Conservation (phyloP, 2,888 invertebrate species). For the Ceramica pisi region DNA sequence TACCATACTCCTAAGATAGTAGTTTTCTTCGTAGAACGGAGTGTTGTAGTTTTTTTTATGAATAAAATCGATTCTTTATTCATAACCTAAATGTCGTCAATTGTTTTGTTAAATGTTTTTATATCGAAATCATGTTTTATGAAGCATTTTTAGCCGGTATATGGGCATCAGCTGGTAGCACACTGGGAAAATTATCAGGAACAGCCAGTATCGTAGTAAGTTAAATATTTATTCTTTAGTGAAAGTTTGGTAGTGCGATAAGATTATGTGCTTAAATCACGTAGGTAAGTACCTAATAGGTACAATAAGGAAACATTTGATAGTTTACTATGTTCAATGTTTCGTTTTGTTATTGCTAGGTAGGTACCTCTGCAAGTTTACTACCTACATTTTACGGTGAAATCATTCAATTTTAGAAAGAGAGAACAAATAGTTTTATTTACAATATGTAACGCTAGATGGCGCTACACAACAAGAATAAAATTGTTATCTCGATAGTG, state of each 20-base stretch:
- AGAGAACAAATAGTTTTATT: slow-evolving; percentile 31
- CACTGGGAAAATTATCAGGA: slow-evolving; percentile 92
- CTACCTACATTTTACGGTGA: slow-evolving; percentile 23
- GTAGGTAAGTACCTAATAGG: not conserved
- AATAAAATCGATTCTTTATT: slow-evolving; percentile 59
- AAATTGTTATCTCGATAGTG: slow-evolving; percentile 14
- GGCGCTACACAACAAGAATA: slow-evolving; percentile 32
- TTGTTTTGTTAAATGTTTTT: slow-evolving; percentile 56
- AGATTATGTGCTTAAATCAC: slow-evolving; percentile 15
- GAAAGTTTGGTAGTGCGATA: slow-evolving; percentile 48
- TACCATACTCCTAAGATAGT: too few species aligned
- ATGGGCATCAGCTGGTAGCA: slow-evolving; percentile 92
- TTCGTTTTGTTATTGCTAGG: slow-evolving; percentile 23
- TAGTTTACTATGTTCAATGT: slow-evolving; percentile 5
- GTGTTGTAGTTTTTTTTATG: slow-evolving; percentile 39
- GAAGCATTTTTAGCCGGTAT: slow-evolving; percentile 91
- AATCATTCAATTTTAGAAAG: slow-evolving; percentile 44
- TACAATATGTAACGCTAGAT: slow-evolving; percentile 27
- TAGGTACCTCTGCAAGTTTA: slow-evolving; percentile 16
- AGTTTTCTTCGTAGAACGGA: slow-evolving; percentile 29
- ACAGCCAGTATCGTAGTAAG: slow-evolving; percentile 80
- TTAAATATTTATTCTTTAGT: slow-evolving; percentile 49
- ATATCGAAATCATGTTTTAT: slow-evolving; percentile 79
- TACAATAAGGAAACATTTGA: not conserved
- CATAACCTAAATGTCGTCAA: slow-evolving; percentile 55